These are phyloP conservation scores for Thermophis baileyi DNA, from an alignment of 2,113 vertebrate species.

Conservation along the genomic window DNA sequence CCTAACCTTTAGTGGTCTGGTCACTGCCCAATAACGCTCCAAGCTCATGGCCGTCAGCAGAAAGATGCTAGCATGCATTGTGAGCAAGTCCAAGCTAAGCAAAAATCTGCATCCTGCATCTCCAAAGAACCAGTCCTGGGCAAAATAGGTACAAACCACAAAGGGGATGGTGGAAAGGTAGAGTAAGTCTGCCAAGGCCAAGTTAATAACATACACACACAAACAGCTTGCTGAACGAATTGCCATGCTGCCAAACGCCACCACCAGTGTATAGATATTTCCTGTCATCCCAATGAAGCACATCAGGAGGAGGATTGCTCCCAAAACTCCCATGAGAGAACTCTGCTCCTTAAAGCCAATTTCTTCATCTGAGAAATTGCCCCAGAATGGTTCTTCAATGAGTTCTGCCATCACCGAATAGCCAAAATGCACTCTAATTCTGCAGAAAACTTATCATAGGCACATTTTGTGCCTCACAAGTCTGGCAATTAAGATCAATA, in stretches of 20 bases:
- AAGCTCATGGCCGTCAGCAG: slow-evolving; percentile 79
- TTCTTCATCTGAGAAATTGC: slow-evolving; percentile 7
- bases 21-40: slow-evolving; percentile 81
- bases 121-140: slow-evolving; percentile 81
- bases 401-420: slow-evolving; percentile 29
- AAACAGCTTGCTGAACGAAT: slow-evolving; percentile 73
- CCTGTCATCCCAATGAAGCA: slow-evolving; percentile 74
- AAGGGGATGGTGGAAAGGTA: slow-evolving; percentile 88
- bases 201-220: slow-evolving; percentile 79
- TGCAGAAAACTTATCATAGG: background rate
- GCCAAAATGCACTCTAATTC: slow-evolving; percentile 19
- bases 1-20: slow-evolving; percentile 68
- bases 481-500: background rate
- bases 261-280: slow-evolving; percentile 76
- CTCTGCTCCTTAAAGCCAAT: slow-evolving; percentile 48
- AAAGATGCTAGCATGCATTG: slow-evolving; percentile 86
- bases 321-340: slow-evolving; percentile 70
- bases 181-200: slow-evolving; percentile 83
- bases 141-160: slow-evolving; percentile 82
- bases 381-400: slow-evolving; percentile 16
- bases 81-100: slow-evolving; percentile 84
- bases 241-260: slow-evolving; percentile 65
- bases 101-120: slow-evolving; percentile 80
- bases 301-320: slow-evolving; percentile 72
- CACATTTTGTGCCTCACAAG: fast-evolving